phyloP scores from a whole-genome alignment of 1,140 invertebrate genomes.

The Lepidurus apus region DNA sequence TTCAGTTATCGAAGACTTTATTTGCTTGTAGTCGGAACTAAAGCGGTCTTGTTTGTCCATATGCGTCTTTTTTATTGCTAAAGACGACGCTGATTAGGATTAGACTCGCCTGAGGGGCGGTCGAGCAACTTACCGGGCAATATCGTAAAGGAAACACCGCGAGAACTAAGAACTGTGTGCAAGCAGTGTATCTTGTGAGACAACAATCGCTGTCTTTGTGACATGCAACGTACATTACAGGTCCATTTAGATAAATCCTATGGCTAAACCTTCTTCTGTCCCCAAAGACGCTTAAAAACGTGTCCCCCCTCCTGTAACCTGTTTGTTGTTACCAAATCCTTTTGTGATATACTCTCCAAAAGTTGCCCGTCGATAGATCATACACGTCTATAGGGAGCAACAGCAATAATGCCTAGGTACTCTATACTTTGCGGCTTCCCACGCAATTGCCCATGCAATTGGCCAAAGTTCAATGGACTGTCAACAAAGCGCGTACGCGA shows the following conservation, averaged over 20 bases:
- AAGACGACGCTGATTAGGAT: constrained; percentile 19
- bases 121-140: not conserved
- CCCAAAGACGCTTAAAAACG: not conserved
- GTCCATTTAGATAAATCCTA: not conserved
- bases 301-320: not conserved
- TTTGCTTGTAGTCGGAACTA: not conserved
- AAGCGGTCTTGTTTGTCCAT: not conserved
- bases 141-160: not conserved
- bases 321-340: not conserved
- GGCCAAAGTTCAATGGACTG: not conserved
- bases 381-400: no score
- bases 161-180: not conserved
- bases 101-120: not conserved
- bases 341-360: not conserved
- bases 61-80: not conserved
- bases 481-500: not conserved
- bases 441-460: not conserved
- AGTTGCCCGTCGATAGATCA: not conserved
- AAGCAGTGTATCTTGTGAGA: not conserved
- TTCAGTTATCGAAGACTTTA: not conserved
- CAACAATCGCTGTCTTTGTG: constrained; percentile 16
- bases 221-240: not conserved
- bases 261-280: not conserved
- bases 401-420: no score
- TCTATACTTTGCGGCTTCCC: not conserved